These are phyloP conservation scores for Caenorhabditis latens DNA, from an alignment of 1,140 invertebrate species.

Conservation along the genomic window DNA sequence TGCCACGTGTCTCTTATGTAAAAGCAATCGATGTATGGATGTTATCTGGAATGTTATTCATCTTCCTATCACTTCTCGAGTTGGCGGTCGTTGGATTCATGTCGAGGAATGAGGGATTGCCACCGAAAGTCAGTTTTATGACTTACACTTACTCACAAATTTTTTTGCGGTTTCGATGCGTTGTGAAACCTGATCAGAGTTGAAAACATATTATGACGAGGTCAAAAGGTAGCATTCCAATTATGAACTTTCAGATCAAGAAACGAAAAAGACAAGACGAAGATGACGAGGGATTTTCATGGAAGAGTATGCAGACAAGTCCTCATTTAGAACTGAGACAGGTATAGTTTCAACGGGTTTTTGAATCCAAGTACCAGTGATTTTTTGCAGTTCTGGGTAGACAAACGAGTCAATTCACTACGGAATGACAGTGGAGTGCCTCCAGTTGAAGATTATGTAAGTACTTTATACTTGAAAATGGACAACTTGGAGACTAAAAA, in stretches of 20 bases:
- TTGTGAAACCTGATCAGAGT: no score
- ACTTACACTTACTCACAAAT: no score
- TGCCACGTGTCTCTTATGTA: constrained; percentile 74
- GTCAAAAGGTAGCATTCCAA: no score
- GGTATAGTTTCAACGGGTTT: constrained; percentile 10
- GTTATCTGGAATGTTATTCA: constrained; percentile 74
- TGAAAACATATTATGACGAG: no score
- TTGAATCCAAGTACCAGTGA: background rate
- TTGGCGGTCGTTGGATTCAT: constrained; percentile 77
- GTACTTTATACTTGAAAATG: background rate
- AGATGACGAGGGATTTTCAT: constrained; percentile 71
- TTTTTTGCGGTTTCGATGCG: no score
- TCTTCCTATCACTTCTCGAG: constrained; percentile 76
- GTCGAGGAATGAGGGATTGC: constrained; percentile 75
- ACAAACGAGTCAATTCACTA: constrained; percentile 63
- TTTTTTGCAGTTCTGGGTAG: constrained; percentile 67
- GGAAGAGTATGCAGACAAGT: constrained; percentile 76
- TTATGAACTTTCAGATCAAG: background rate
- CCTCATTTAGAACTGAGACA: constrained; percentile 70
- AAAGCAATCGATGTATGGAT: constrained; percentile 69
- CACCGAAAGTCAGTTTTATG: constrained; percentile 48
- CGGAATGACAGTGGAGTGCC: constrained; percentile 56
- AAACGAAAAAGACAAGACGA: constrained; percentile 43
- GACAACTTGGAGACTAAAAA: no score
- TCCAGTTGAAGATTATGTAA: constrained; percentile 51